Evolutionary conservation across 2,113 vertebrate genomes (phyloP), one percentile per base, ranked within the genome.

Genomic region (Chloropsis hardwickii): DNA sequence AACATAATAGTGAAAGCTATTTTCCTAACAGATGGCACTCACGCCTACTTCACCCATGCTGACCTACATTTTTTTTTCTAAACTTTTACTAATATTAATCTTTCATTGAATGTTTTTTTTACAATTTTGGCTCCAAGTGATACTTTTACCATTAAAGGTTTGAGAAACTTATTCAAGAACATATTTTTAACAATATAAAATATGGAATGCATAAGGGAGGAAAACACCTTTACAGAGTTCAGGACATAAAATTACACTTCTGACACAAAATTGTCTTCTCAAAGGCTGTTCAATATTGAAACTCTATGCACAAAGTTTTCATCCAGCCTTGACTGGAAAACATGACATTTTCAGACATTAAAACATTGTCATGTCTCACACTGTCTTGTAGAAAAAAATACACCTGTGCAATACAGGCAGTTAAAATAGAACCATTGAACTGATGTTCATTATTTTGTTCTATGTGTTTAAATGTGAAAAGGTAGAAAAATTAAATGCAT

Each of bases 1-100:
- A 82, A 88, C 24, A 66, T 25, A 72, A 69, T 23, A 73, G 11
- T 45, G 40, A 83, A 80, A 58, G n/a, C 23, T 53, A n/a, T 66
- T 86, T 92, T 92, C 35, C 53, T 92, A 86, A 58, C 72, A 96
- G 92, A 94, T 81, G 87, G 81, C 88, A 88, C 20, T 70, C 58
- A 61, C 9, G 8, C 54, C 54, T 37, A 60, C 40, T 64, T 92
- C 62, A 92, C 48, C 62, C 15, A 16, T 40, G 19, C 8, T 90
- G 85, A 91, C 79, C 87, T 87, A 72, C 13, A 33, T 72, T 21
- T 39, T 8, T 8, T 71, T 86, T n/a, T 6, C 35, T 53, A 51
- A 56, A 51, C 23, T 71, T 91, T 58, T 50, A 57, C 33, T 44
- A 90, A 81, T 84, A 87, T 12, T 85, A n/a, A 72, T 72, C 14